phyloP scores from a whole-genome alignment of 2,113 vertebrate species.

The Nothoprocta pentlandii region DNA sequence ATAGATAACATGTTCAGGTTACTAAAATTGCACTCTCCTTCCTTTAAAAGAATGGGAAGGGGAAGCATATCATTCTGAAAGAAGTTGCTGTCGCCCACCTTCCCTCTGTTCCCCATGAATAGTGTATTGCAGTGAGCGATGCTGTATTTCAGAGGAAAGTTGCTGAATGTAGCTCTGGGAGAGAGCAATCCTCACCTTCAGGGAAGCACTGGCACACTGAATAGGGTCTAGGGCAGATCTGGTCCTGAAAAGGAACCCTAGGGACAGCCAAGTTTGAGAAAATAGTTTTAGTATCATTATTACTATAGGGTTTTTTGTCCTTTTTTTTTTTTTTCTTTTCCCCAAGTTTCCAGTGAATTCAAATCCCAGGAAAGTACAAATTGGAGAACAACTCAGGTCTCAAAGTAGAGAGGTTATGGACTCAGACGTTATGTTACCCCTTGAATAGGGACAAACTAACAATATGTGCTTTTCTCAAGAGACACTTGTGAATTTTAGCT shows the following conservation, averaged over 20 bases:
- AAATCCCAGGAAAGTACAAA: conserved; percentile 3
- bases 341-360: background rate
- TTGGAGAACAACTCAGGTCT: background rate
- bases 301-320: background rate
- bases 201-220: background rate
- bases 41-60: background rate
- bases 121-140: background rate
- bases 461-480: background rate
- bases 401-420: background rate
- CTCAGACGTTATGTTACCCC: background rate
- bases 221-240: background rate
- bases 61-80: background rate
- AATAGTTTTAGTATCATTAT: background rate
- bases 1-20: background rate
- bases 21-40: background rate
- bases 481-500: conserved; percentile 17
- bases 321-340: conserved; percentile 3
- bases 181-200: background rate
- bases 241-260: background rate
- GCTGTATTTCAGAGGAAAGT: background rate
- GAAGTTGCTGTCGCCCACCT: background rate
- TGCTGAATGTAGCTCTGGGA: rapidly evolving
- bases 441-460: background rate
- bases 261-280: background rate
- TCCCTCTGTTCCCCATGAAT: background rate